These are phyloP conservation scores for Corbicula japonica DNA, from an alignment of 2,888 invertebrate genomes.

Conservation along the genomic window DNA sequence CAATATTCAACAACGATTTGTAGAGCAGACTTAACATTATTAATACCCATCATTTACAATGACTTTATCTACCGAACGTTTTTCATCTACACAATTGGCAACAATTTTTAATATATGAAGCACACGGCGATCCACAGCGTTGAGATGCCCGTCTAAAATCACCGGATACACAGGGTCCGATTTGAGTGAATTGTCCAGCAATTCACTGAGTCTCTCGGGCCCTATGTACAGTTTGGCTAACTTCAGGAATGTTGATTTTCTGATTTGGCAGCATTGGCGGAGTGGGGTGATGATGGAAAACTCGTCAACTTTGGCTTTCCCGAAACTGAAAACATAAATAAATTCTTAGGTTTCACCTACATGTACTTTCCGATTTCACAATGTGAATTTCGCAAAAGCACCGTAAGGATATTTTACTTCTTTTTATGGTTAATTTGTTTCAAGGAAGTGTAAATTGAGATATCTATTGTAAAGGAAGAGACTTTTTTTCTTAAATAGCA, in stretches of 20 bases:
- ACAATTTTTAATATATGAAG: conserved; percentile 47
- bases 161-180: conserved; percentile 58
- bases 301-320: conserved; percentile 55
- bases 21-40: not conserved
- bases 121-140: conserved; percentile 56
- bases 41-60: conserved; percentile 33
- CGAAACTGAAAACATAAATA: conserved; percentile 54
- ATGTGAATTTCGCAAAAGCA: no score
- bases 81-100: conserved; percentile 49
- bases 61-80: conserved; percentile 30
- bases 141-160: conserved; percentile 36
- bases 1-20: no score
- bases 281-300: conserved; percentile 59
- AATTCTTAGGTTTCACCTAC: not conserved
- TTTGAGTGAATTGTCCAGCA: conserved; percentile 44
- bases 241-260: conserved; percentile 59
- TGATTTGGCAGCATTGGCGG: conserved; percentile 55
- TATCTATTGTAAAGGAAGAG: no score
- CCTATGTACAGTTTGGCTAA: conserved; percentile 56
- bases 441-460: no score
- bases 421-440: no score
- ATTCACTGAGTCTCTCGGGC: conserved; percentile 52
- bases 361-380: no score
- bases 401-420: no score
- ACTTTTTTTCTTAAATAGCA: no score